These are phyloP conservation scores for Carassius gibelio DNA, from an alignment of 2,113 vertebrate genomes.

Conservation along the genomic window DNA sequence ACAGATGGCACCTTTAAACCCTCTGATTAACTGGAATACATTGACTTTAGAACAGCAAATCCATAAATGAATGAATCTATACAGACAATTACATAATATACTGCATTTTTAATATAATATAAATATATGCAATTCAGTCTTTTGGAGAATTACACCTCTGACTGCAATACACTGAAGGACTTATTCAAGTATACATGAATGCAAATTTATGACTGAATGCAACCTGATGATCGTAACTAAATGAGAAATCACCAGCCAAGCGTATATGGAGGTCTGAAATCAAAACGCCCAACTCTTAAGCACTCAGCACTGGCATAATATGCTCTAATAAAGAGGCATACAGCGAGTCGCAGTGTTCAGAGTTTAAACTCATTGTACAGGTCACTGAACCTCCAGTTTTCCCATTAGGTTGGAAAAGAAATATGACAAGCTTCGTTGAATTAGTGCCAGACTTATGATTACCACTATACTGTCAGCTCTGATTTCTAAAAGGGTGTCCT, in stretches of 20 bases:
- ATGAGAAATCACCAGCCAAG: constrained; percentile 3
- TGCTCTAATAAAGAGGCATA: not conserved
- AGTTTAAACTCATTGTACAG: constrained; percentile 9
- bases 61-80: not conserved
- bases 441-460: constrained; percentile 11
- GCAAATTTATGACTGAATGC: not conserved
- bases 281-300: constrained; percentile 3
- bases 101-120: not conserved
- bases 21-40: not conserved
- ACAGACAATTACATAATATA: not conserved
- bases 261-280: not conserved
- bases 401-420: constrained; percentile 30
- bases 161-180: not conserved
- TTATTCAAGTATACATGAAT: not conserved
- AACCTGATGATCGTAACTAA: constrained; percentile 8
- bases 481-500: constrained; percentile 26
- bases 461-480: constrained; percentile 7
- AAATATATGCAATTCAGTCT: not conserved
- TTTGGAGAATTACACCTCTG: not conserved
- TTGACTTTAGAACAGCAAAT: not conserved
- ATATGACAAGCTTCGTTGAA: constrained; percentile 22
- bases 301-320: not conserved
- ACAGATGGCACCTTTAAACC: too few species aligned
- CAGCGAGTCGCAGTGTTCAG: not conserved
- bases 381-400: constrained; percentile 42